Percentiles rank a stretch among this genome's conserved stretches.
Conservation (phyloP, 2,888 invertebrate genomes). For the Troglohyphantes excavatus region DNA sequence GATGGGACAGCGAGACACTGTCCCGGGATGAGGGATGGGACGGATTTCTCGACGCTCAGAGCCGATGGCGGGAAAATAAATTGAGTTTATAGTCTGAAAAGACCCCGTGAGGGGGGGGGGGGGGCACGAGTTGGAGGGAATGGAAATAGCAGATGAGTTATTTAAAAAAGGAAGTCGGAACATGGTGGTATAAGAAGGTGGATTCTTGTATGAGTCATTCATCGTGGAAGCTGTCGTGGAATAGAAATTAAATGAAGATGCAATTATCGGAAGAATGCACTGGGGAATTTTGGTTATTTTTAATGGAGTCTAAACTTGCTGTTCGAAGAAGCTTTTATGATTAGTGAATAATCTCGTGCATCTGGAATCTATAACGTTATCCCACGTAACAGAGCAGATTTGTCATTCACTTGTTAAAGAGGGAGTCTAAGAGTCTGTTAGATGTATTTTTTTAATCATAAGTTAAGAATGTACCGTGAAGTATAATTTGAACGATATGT, state of each 20-base stretch:
- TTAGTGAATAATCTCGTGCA: too few species aligned
- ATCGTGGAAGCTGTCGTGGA: neutral
- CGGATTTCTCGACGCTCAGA: slow-evolving; percentile 69
- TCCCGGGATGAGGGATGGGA: slow-evolving; percentile 57
- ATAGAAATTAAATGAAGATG: neutral
- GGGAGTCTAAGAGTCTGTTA: too few species aligned
- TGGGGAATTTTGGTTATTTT: too few species aligned
- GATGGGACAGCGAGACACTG: slow-evolving; percentile 65
- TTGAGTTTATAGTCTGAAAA: slow-evolving; percentile 60
- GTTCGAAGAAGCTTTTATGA: too few species aligned
- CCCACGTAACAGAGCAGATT: too few species aligned
- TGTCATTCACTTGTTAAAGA: too few species aligned
- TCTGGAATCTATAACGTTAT: too few species aligned
- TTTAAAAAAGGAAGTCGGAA: neutral
- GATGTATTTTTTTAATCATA: too few species aligned
- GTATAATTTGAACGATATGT: too few species aligned
- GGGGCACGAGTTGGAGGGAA: neutral
- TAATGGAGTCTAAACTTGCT: too few species aligned
- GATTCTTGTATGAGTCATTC: neutral
- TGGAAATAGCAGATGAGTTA: slow-evolving; percentile 22
- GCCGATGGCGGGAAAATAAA: slow-evolving; percentile 69
- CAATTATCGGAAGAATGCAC: neutral
- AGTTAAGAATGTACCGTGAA: too few species aligned
- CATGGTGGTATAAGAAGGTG: too few species aligned
- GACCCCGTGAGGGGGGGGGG: slow-evolving; percentile 5